Evolutionary conservation across 2,888 invertebrate genomes (phyloP), one percentile per base, ranked within the genome.

Genomic region (Dynastes grantii): DNA sequence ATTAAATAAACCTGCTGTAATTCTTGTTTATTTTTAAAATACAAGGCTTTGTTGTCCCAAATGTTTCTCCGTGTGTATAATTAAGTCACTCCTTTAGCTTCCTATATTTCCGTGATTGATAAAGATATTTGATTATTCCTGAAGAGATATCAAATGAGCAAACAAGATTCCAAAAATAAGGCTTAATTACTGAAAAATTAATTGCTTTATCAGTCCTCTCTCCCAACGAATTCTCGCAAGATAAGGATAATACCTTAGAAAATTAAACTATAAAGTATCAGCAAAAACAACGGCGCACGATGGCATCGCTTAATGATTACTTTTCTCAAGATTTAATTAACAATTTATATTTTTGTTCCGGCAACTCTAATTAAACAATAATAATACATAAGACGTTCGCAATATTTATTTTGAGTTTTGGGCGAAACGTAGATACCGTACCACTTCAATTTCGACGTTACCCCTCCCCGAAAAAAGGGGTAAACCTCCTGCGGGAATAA

Each of bases 291-390:
- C 55, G 55, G 55, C n/a, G 22, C 6, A 16, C 0, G 16, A 55
- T 6, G 22, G 55, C 13, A n/a, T 16, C 63, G 27, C 2, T 2
- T 13, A 9, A 11, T 37, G 16, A 45, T 58, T 51, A 76, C 40
- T 45, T 49, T 76, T 49, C 49, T 49, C 58, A 45, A 76, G 77
- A 87, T 85, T 88, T 87, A 87, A 88, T 88, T 87, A 87, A 85
- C 85, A 84, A 61, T 75, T 71, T 71, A 84, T 86, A 87, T 87
- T 86, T 86, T 87, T 86, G 87, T 87, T 87, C 86, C 73, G n/a
- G 16, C 85, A 82, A 83, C 84, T 81, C 84, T 88, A 88, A 88
- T 88, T 87, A 88, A 88, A 88, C 87, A 88, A 88, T 88, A 88
- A 88, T 88, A 88, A 83, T 78, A 79, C 76, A 70, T 76, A 45